Base-by-base conservation (phyloP, 2,797 vertebrate genomes). In the Tapirus indicus region DNA sequence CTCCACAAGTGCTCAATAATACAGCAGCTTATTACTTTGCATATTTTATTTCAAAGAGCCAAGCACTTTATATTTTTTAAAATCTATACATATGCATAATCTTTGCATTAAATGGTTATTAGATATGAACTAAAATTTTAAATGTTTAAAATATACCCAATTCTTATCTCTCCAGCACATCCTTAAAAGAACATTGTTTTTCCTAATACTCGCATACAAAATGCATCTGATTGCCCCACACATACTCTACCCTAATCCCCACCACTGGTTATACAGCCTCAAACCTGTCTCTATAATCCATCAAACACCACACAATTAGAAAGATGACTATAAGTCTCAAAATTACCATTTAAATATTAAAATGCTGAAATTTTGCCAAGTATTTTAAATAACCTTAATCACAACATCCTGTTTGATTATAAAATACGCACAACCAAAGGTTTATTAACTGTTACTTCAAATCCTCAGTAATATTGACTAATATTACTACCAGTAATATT, bases 311-410 rank as follows among this genome's bases (percentile, higher is more conserved):
- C 47, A 64, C 16, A 20, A 68, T 75, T 54, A 79, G n/a, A 92
- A 92, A 88, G 47, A 93, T 71, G 44, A 77, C 17, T 44, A 2
- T n/a, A 56, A 41, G 9, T 7, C 60, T 54, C 20, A 56, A 74
- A 77, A 91, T 89, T 83, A 83, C 32, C 38, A 80, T 29, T 92
- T 84, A 94, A 93, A 82, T 10, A 49, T 88, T 66, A n/a, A 71
- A 95, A 95, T 77, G 35, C 5, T 89, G 21, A 68, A 32, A 75
- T 93, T 88, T 94, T 80, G 85, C 6, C 27, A 32, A 29, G 18
- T 94, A 38, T 58, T 96, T 91, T 96, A 85, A 87, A 91, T 66
- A 85, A 75, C 5, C 14, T 32, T 77, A 49, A 27, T 44, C 8
- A 71, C 25, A 68, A 27, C 29, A 72, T 47, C 32, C 17, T 74